Evolutionary conservation across 2,113 vertebrate species (phyloP), one percentile per base, ranked within the genome.

Genomic region (Astur gentilis): DNA sequence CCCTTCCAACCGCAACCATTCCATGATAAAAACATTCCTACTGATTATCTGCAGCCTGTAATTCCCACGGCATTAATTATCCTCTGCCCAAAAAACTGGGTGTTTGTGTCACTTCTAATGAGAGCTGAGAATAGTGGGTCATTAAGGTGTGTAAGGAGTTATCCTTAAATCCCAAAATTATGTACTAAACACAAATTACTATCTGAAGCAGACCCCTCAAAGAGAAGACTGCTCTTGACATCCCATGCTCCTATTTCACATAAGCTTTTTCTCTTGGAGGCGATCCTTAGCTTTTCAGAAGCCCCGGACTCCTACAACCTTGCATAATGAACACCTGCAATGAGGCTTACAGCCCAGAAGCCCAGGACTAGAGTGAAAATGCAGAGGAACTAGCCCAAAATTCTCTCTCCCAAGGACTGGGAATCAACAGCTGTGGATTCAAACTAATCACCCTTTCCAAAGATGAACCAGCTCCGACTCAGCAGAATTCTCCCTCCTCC

Each of bases 221-320:
- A 70, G 16, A 34, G 26, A 27, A 10, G 4, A 32, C 12, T 20
- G 20, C 6, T 89, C 34, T 47, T 31, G 15, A 18, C 36, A 57
- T 11, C 29, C 18, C 52, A n/a, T 2, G 27, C 40, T 62, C 11
- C 20, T 3, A 0, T 60, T 86, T 55, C 67, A 83, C 15, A 10
- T 18, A 12, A 12, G 32, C 49, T 69, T 57, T 78, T 32, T n/a
- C n/a, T 11, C 27, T 29, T 57, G 6, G 16, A 47, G 21, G 45
- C 4, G 6, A 76, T 22, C 21, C 65, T 52, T 29, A 62, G 23
- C 26, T 65, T 55, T 54, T 78, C 60, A 38, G 3, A 34, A 60
- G 34, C 16, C 29, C 31, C 27, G 0, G 0, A 13, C 21, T 52
- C 31, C 76, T 20, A 25, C 12, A 47, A 4, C 54, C 27, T 31